Evolutionary conservation across 2,797 vertebrate genomes (phyloP).

Genomic region (Sebastes melanostomus): DNA sequence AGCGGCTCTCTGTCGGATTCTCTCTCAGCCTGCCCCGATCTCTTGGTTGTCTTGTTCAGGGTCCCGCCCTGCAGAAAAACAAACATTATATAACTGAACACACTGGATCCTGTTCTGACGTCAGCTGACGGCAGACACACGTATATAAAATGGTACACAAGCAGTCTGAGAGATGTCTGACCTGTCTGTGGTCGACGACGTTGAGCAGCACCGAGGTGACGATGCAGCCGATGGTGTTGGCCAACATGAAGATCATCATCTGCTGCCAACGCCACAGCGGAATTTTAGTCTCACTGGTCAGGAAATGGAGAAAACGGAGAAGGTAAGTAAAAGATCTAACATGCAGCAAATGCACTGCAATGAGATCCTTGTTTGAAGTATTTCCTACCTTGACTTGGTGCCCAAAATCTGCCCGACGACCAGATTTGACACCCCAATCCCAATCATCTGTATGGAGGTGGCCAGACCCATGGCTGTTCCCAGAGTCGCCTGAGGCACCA

Average conservation of each 20-base stretch:
- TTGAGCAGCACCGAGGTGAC: conserved; percentile 81
- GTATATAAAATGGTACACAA: neutral
- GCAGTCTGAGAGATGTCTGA: conserved; percentile 26
- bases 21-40: conserved; percentile 25
- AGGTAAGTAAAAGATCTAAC: neutral
- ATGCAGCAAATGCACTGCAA: neutral
- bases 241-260: conserved; percentile 89
- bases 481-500: conserved; percentile 85
- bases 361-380: neutral
- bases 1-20: conserved; percentile 72
- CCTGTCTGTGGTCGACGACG: conserved; percentile 83
- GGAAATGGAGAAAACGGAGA: neutral
- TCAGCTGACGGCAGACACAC: neutral
- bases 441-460: conserved; percentile 87
- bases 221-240: conserved; percentile 84
- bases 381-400: conserved; percentile 79
- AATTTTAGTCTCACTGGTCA: conserved; percentile 83
- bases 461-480: conserved; percentile 88
- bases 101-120: no score
- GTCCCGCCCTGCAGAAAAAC: conserved; percentile 77
- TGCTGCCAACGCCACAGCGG: conserved; percentile 85
- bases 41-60: conserved; percentile 85
- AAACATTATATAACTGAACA: neutral
- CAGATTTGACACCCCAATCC: conserved; percentile 85
- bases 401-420: conserved; percentile 85